These are phyloP conservation scores for Macroglossus sobrinus DNA, from an alignment of 2,113 vertebrate species.

Conservation along the genomic window DNA sequence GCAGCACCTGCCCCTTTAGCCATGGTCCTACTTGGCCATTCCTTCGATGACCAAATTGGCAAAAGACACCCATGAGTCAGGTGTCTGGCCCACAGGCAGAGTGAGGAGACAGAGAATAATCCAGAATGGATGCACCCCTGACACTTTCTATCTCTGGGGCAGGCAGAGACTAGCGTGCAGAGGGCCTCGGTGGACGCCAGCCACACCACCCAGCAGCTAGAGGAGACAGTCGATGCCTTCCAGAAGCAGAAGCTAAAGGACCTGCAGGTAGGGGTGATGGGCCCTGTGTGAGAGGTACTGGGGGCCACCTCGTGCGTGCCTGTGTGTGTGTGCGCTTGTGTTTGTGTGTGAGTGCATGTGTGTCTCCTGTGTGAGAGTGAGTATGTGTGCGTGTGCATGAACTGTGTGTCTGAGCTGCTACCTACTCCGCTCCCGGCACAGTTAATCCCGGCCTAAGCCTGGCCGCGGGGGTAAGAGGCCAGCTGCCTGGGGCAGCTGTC, in stretches of 20 bases:
- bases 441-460: neutral
- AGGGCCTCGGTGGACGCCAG: conserved; percentile 83
- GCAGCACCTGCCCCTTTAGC: accelerated
- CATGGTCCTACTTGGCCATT: accelerated
- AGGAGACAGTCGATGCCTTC: conserved; percentile 83
- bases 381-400: neutral
- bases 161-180: conserved; percentile 86
- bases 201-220: conserved; percentile 80
- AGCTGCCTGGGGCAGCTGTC: conserved; percentile 3
- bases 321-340: too few species aligned
- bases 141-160: neutral
- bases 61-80: neutral
- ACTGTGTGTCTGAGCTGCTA: neutral
- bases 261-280: conserved; percentile 77
- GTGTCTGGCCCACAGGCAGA: neutral
- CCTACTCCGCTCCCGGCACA: neutral
- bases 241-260: conserved; percentile 88
- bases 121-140: neutral
- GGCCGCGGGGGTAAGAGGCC: neutral
- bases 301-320: accelerated
- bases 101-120: neutral
- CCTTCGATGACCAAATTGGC: neutral
- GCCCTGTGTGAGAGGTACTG: accelerated
- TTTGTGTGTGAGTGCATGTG: too few species aligned
- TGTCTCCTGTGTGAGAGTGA: too few species aligned